These are phyloP conservation scores for Zygaena filipendulae DNA, from an alignment of 2,888 invertebrate species.

Conservation along the genomic window DNA sequence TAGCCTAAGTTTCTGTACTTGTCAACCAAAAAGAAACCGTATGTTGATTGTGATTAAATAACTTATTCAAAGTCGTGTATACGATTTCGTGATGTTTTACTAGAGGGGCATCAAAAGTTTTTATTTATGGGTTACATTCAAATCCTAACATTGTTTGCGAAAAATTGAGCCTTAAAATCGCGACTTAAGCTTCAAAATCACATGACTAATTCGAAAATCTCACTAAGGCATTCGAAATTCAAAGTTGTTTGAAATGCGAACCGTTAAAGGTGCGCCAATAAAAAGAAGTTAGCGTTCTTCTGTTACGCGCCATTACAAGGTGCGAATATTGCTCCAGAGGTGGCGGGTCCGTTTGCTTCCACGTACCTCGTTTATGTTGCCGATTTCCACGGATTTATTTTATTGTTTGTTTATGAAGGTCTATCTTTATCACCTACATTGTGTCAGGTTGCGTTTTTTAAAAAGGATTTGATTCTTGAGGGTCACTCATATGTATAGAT, in stretches of 20 bases:
- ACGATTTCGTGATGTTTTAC: too few relatives aligned
- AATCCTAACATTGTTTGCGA: slow-evolving; percentile 21
- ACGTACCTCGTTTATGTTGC: slow-evolving; percentile 18
- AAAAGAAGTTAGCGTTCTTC: slow-evolving; percentile 64
- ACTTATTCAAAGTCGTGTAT: too few relatives aligned
- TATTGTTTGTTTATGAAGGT: neutral
- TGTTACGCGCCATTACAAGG: slow-evolving; percentile 46
- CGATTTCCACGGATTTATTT: too few relatives aligned
- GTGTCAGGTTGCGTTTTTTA: neutral
- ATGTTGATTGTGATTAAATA: too few relatives aligned
- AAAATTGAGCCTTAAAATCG: slow-evolving; percentile 22
- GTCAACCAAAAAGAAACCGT: too few relatives aligned
- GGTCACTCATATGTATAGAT: too few relatives aligned
- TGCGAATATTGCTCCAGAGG: slow-evolving; percentile 38
- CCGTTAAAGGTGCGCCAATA: slow-evolving; percentile 62
- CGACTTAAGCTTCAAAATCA: slow-evolving; percentile 18
- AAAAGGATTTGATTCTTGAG: too few relatives aligned
- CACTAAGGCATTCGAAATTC: slow-evolving; percentile 56
- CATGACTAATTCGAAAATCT: too few relatives aligned
- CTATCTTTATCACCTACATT: too few relatives aligned
- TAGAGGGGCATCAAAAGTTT: too few relatives aligned
- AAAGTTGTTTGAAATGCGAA: slow-evolving; percentile 56
- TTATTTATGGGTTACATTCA: slow-evolving; percentile 50
- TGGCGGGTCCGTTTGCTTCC: slow-evolving; percentile 28
- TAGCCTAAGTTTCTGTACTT: too few relatives aligned